Evolutionary conservation across 2,888 invertebrate species (phyloP).

Genomic region (Patella depressa): DNA sequence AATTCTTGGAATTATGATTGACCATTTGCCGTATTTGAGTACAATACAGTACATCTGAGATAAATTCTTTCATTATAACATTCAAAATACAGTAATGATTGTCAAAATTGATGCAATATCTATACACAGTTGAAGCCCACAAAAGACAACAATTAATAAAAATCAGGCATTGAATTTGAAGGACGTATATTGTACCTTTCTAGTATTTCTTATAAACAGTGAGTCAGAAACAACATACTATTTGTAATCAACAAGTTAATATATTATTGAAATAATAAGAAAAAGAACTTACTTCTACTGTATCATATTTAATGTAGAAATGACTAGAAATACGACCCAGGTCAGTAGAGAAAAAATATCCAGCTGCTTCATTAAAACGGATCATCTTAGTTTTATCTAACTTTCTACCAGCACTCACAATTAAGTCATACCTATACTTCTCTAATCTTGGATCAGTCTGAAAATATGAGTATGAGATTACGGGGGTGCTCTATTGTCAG

Average conservation of each 20-base stretch:
- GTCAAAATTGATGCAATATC: too few species aligned
- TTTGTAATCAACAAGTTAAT: too few species aligned
- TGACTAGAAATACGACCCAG: slow-evolving; percentile 96
- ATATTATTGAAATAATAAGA: too few species aligned
- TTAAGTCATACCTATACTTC: slow-evolving; percentile 82
- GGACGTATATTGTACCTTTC: too few species aligned
- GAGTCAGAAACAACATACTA: too few species aligned
- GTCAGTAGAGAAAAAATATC: slow-evolving; percentile 77
- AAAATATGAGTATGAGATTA: slow-evolving; percentile 44
- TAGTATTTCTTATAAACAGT: too few species aligned
- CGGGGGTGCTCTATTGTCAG: too few species aligned
- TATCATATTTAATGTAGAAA: slow-evolving; percentile 96
- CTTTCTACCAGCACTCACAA: slow-evolving; percentile 84
- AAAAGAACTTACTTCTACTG: slow-evolving; percentile 78
- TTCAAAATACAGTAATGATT: too few species aligned
- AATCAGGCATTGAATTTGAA: neutral
- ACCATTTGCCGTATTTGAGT: too few species aligned
- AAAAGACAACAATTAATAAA: neutral
- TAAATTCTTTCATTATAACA: too few species aligned
- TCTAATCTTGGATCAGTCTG: slow-evolving; percentile 86
- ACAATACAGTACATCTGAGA: too few species aligned
- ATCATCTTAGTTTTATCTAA: slow-evolving; percentile 96
- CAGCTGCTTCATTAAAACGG: slow-evolving; percentile 87
- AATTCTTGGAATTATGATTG: too few species aligned
- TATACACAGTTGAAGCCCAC: neutral